These are phyloP conservation scores for Clinocottus analis DNA, from an alignment of 2,113 vertebrate species.

Conservation along the genomic window DNA sequence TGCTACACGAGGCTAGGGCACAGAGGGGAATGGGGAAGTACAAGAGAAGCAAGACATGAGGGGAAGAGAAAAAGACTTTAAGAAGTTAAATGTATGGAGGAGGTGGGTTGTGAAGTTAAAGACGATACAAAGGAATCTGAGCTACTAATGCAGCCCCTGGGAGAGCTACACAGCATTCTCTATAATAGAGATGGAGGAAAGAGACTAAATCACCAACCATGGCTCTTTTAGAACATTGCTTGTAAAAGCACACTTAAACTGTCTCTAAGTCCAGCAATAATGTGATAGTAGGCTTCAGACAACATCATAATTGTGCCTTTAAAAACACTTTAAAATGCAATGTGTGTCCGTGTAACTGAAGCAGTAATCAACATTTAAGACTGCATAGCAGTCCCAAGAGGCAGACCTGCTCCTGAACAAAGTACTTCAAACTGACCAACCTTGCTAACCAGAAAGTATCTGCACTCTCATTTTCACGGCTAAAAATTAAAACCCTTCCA, in stretches of 20 bases:
- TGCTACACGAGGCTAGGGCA: constrained; percentile 31
- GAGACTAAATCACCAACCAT: constrained; percentile 46
- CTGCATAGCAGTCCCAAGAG: neutral
- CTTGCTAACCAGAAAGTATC: neutral
- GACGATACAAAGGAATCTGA: constrained; percentile 52
- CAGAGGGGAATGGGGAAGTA: constrained; percentile 24
- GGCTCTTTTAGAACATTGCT: constrained; percentile 36
- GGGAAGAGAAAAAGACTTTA: constrained; percentile 13
- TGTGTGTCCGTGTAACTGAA: constrained; percentile 34
- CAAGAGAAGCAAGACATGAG: constrained; percentile 5
- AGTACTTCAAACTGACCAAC: neutral
- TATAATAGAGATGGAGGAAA: constrained; percentile 51
- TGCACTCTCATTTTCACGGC: neutral
- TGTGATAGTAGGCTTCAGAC: constrained; percentile 44
- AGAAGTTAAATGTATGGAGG: constrained; percentile 31
- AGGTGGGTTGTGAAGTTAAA: constrained; percentile 53
- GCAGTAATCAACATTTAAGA: constrained; percentile 29
- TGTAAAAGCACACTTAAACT: constrained; percentile 42
- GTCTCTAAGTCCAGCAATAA: constrained; percentile 41
- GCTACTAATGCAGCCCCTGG: constrained; percentile 49
- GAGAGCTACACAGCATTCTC: constrained; percentile 43
- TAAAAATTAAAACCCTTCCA: constrained; percentile 12
- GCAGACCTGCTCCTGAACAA: neutral
- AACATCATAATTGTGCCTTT: constrained; percentile 52
- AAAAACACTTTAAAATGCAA: constrained; percentile 37